Conservation (phyloP, 1,140 invertebrate genomes). For the Cepaea nemoralis region DNA sequence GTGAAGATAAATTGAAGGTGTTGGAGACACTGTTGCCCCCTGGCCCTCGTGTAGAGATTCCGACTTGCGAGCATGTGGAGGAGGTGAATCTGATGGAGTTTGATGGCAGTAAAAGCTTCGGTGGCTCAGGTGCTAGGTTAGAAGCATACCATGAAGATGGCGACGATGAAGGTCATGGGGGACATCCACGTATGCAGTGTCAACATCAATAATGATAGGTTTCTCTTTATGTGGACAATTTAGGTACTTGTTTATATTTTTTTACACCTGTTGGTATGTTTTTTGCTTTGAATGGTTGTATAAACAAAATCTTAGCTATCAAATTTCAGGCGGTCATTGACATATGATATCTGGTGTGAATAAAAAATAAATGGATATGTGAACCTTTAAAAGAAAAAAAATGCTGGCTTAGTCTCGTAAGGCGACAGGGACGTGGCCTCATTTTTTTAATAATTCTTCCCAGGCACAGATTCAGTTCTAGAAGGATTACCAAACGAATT, state of each 20-base stretch:
- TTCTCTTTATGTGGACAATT: not conserved
- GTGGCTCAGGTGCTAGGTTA: conserved; percentile 76
- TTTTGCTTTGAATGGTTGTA: no score
- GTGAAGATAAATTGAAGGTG: conserved; percentile 79
- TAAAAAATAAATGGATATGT: no score
- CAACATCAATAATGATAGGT: conserved; percentile 81
- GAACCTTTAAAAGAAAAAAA: no score
- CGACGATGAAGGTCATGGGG: conserved; percentile 77
- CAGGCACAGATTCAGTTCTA: no score
- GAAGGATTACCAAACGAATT: no score
- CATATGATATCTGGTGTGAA: no score
- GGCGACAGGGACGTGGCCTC: no score
- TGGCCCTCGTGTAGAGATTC: conserved; percentile 78
- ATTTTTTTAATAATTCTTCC: no score
- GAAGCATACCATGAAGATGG: conserved; percentile 78
- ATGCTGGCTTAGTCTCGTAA: no score
- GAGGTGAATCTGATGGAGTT: conserved; percentile 86
- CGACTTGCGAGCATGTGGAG: conserved; percentile 83
- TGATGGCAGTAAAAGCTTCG: conserved; percentile 76
- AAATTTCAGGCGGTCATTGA: no score
- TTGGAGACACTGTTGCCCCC: conserved; percentile 82
- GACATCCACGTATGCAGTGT: conserved; percentile 82
- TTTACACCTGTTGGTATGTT: not conserved
- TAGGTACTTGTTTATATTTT: conserved; percentile 9
- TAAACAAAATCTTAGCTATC: no score